phyloP scores from a whole-genome alignment of 2,797 vertebrate genomes.

The Tragelaphus eurycerus region DNA sequence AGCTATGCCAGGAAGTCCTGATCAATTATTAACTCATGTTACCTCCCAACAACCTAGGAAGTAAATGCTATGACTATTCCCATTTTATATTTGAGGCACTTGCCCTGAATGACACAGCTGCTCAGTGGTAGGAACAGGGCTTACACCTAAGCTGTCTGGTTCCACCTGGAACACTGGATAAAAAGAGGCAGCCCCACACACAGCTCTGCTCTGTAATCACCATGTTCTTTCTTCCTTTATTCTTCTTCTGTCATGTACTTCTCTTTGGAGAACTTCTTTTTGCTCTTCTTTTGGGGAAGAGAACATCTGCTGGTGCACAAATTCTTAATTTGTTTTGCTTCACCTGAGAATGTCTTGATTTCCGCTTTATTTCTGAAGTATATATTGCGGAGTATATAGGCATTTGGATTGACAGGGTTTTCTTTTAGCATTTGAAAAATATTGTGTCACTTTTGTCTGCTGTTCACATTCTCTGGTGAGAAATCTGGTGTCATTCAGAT shows the following conservation, averaged over 20 bases:
- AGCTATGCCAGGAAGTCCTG: not conserved
- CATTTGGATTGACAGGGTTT: not conserved
- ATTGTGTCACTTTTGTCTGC: not conserved
- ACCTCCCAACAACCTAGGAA: not conserved
- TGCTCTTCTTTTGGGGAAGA: not conserved
- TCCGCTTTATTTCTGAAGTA: not conserved
- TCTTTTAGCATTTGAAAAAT: not conserved
- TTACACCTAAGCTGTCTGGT: not conserved
- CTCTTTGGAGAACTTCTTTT: not conserved
- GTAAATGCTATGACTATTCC: not conserved
- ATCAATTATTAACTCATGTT: not conserved
- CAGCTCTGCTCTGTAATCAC: not conserved
- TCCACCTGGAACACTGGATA: not conserved
- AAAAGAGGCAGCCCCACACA: not conserved
- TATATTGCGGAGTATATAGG: not conserved
- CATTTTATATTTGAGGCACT: not conserved
- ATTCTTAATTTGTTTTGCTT: not conserved
- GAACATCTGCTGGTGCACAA: not conserved
- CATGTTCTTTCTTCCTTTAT: not conserved
- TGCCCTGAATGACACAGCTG: not conserved
- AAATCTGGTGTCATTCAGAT: not conserved
- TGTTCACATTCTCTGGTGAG: not conserved
- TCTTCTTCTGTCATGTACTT: not conserved
- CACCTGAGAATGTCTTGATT: not conserved
- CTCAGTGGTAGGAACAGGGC: not conserved